A percentile compares a stretch with the other conserved stretches of the same genome.
Conservation (phyloP, 2,113 vertebrate genomes). For the Bos indicus region DNA sequence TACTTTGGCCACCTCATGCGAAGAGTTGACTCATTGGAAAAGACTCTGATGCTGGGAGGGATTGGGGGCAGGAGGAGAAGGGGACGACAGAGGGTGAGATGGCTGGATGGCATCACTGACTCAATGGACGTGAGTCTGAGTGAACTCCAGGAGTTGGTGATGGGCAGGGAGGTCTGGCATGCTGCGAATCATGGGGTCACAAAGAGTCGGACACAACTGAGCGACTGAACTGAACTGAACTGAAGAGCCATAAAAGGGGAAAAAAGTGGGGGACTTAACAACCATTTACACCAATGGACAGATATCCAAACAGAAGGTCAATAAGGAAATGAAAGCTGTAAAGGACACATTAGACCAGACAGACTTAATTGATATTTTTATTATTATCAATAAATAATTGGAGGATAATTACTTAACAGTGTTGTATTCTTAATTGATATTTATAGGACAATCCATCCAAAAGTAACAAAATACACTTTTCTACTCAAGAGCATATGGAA, state of each 20-base stretch:
- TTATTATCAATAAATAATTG: neutral
- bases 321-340: neutral
- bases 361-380: neutral
- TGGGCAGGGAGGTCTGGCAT: accelerated
- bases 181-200: no score
- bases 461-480: neutral
- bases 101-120: no score
- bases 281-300: neutral
- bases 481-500: neutral
- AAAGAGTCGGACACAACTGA: no score
- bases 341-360: neutral
- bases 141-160: no score
- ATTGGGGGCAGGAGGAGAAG: no score
- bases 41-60: no score
- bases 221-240: no score
- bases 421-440: neutral
- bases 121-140: no score
- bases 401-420: neutral
- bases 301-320: neutral
- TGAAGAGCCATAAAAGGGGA: neutral
- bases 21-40: no score
- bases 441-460: neutral
- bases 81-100: no score
- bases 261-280: neutral
- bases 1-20: no score